Percentiles rank a stretch among this genome's conserved stretches.
phyloP scores from a whole-genome alignment of 2,888 invertebrate genomes.

The Orthonevra nobilis region DNA sequence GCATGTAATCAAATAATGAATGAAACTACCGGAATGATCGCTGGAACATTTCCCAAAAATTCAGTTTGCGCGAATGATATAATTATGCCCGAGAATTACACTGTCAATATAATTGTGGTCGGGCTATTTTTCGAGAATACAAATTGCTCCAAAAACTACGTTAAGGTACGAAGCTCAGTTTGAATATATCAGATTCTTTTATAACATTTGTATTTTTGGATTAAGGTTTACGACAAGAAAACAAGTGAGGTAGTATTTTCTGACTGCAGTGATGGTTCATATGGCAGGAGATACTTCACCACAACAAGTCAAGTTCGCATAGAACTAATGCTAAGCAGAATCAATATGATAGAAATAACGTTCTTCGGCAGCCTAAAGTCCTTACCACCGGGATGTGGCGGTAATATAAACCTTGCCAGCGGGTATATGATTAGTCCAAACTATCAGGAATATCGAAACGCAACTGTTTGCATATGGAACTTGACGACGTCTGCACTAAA shows the following conservation, averaged over 20 bases:
- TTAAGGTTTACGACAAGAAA: constrained; percentile 73
- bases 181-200: too few relatives aligned
- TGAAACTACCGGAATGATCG: constrained; percentile 84
- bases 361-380: constrained; percentile 72
- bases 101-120: constrained; percentile 86
- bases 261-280: constrained; percentile 33
- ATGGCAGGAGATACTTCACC: constrained; percentile 34
- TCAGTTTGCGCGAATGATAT: constrained; percentile 84
- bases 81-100: constrained; percentile 83
- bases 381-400: constrained; percentile 75
- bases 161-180: constrained; percentile 71
- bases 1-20: constrained; percentile 82
- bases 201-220: too few relatives aligned
- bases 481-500: constrained; percentile 81
- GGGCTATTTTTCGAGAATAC: constrained; percentile 76
- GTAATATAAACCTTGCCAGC: constrained; percentile 67
- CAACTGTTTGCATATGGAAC: constrained; percentile 83
- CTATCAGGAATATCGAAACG: constrained; percentile 83
- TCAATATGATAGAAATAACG: too few relatives aligned
- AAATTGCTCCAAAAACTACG: constrained; percentile 24
- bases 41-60: constrained; percentile 74
- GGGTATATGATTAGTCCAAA: constrained; percentile 84
- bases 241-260: constrained; percentile 71
- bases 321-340: background rate
- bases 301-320: constrained; percentile 74